phyloP scores from a whole-genome alignment of 2,888 invertebrate genomes.

The Apomyelois bistriatella region DNA sequence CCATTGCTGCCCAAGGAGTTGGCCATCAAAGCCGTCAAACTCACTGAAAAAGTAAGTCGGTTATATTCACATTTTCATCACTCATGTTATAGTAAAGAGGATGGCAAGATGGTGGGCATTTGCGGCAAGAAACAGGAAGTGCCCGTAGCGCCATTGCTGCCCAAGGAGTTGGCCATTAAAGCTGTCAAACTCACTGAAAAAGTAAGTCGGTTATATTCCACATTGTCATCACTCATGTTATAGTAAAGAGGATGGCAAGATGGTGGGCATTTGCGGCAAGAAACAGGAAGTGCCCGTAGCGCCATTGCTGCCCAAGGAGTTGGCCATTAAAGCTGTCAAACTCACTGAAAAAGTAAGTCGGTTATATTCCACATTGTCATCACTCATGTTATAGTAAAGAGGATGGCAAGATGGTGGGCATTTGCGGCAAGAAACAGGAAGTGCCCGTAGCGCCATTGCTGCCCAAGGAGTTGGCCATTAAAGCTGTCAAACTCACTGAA shows the following conservation, averaged over 20 bases:
- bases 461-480: constrained; percentile 65
- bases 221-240: too few species aligned
- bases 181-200: constrained; percentile 45
- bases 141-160: constrained; percentile 82
- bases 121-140: constrained; percentile 69
- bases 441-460: constrained; percentile 82
- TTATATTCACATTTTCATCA: neutral
- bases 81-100: too few species aligned
- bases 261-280: constrained; percentile 84
- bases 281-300: constrained; percentile 67
- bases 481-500: constrained; percentile 32
- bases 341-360: constrained; percentile 35
- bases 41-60: constrained; percentile 37
- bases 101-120: constrained; percentile 84
- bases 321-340: constrained; percentile 46
- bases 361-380: too few species aligned
- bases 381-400: too few species aligned
- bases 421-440: constrained; percentile 75
- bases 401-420: constrained; percentile 84
- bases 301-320: constrained; percentile 80
- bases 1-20: constrained; percentile 81
- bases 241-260: too few species aligned
- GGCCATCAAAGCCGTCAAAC: constrained; percentile 40
- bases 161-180: constrained; percentile 77
- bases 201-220: constrained; percentile 45